These are phyloP conservation scores for Antennarius maculatus DNA, from an alignment of 2,797 vertebrate genomes.

Conservation along the genomic window DNA sequence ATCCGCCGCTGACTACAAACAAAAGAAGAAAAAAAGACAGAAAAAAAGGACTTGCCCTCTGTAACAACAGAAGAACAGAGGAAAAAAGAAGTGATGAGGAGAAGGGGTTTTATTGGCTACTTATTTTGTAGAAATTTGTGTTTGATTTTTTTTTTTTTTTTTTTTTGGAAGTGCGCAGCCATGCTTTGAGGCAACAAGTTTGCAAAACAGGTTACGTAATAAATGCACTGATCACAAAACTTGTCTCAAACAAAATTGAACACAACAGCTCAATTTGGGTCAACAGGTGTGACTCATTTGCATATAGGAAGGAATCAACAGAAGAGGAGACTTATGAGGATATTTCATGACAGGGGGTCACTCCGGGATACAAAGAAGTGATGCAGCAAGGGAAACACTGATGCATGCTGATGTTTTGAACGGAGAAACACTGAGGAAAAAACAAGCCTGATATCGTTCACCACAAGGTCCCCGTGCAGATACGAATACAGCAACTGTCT, in stretches of 20 bases:
- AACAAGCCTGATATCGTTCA: constrained; percentile 66
- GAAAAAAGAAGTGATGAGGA: constrained; percentile 12
- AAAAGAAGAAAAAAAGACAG: constrained; percentile 58
- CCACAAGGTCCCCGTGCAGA: constrained; percentile 72
- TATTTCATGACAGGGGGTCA: constrained; percentile 55
- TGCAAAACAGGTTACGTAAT: not conserved
- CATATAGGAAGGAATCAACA: constrained; percentile 11
- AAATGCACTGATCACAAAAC: not conserved
- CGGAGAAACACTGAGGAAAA: constrained; percentile 66
- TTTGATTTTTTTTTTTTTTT: not conserved
- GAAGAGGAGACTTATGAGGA: constrained; percentile 10
- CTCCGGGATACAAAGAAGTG: constrained; percentile 58
- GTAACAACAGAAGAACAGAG: constrained; percentile 53
- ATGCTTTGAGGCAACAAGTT: not conserved
- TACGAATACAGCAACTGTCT: constrained; percentile 62
- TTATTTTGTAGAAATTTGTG: constrained; percentile 1
- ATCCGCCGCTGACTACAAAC: constrained; percentile 81
- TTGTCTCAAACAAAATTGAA: not conserved
- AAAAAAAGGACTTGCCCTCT: constrained; percentile 63
- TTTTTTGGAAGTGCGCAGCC: not conserved
- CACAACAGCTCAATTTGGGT: not conserved
- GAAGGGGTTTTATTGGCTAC: constrained; percentile 22
- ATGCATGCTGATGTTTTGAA: constrained; percentile 66
- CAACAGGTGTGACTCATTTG: constrained; percentile 18
- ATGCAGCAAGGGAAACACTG: constrained; percentile 67